Percentiles rank a stretch among this genome's conserved stretches.
Conservation (phyloP, 2,888 invertebrate species). For the Bembecia ichneumoniformis region DNA sequence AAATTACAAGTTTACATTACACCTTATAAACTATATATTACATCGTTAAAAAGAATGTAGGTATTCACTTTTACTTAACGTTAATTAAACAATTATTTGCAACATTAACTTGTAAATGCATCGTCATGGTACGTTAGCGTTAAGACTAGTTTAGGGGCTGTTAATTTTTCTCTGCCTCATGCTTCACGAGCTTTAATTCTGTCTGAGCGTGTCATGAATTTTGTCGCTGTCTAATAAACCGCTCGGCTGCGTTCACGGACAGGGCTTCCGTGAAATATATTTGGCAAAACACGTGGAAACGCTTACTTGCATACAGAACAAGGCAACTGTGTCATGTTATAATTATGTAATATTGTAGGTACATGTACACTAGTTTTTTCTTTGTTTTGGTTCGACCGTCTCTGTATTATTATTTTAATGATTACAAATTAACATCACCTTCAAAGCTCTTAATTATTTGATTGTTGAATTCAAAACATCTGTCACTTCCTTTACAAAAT, state of each 20-base stretch:
- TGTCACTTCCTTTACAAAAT: no score
- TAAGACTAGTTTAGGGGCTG: conserved; percentile 2
- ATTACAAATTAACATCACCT: no score
- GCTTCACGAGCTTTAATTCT: conserved; percentile 3
- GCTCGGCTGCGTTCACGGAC: conserved; percentile 5
- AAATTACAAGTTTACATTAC: no score
- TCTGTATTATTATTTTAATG: no score
- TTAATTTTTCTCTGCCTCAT: conserved; percentile 7
- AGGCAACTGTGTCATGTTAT: no score
- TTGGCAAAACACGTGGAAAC: neutral
- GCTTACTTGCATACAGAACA: neutral
- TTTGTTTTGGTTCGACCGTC: no score
- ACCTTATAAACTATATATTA: no score
- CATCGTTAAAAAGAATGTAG: no score
- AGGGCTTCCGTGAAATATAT: conserved; percentile 1
- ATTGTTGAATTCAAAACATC: no score
- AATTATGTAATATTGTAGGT: no score
- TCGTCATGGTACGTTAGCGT: conserved; percentile 11
- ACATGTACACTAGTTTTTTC: no score
- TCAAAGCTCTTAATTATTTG: no score
- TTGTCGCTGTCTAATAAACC: conserved; percentile 7
- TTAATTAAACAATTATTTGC: neutral
- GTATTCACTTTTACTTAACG: neutral
- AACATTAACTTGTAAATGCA: neutral
- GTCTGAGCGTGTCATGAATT: neutral